Conservation (phyloP, 2,113 vertebrate species). For the Psophia crepitans region DNA sequence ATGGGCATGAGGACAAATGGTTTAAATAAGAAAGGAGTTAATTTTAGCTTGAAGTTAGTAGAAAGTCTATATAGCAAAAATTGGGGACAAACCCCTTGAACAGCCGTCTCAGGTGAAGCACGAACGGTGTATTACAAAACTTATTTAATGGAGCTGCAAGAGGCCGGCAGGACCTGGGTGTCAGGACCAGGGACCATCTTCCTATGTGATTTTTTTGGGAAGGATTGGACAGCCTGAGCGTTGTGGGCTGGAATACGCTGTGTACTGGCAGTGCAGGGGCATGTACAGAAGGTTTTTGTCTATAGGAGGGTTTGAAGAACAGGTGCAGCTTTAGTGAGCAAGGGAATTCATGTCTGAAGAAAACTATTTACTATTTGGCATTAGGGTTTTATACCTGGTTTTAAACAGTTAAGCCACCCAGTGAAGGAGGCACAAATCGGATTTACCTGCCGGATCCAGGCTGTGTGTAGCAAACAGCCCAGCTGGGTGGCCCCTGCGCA, state of each 20-base stretch:
- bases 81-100: not conserved
- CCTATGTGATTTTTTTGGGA: not conserved
- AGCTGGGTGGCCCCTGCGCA: not conserved
- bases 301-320: not conserved
- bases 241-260: not conserved
- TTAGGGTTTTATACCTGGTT: not conserved
- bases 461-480: not conserved
- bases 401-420: not conserved
- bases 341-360: not conserved
- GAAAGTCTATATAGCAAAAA: not conserved
- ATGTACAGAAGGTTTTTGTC: not conserved
- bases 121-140: not conserved
- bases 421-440: not conserved
- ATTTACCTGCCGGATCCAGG: not conserved
- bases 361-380: not conserved
- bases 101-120: not conserved
- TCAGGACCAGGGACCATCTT: not conserved
- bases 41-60: not conserved
- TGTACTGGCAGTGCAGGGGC: not conserved
- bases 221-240: fast-evolving
- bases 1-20: not conserved
- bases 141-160: not conserved
- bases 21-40: not conserved
- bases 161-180: not conserved
- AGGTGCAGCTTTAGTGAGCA: not conserved